These are phyloP conservation scores for Chymomyza caudatula DNA, from an alignment of 2,888 invertebrate species.

Conservation along the genomic window DNA sequence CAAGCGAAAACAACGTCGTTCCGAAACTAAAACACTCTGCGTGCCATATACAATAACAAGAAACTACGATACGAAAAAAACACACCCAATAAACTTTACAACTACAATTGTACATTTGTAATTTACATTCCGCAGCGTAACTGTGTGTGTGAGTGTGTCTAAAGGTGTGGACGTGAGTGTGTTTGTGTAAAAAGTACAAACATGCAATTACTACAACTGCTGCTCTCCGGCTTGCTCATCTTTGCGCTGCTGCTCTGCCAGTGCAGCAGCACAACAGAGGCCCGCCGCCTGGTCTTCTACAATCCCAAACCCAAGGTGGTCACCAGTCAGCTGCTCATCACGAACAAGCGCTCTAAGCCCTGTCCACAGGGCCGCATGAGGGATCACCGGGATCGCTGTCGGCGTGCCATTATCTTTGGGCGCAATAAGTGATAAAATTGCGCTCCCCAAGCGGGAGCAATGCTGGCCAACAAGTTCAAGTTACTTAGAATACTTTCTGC, in stretches of 20 bases:
- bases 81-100: background rate
- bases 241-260: slow-evolving; percentile 47
- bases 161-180: too few species aligned
- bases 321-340: slow-evolving; percentile 64
- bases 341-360: slow-evolving; percentile 44
- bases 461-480: background rate
- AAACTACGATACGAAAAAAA: background rate
- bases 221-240: slow-evolving; percentile 28
- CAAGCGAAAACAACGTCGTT: background rate
- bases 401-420: slow-evolving; percentile 64
- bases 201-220: slow-evolving; percentile 41
- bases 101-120: background rate
- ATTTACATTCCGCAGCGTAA: background rate
- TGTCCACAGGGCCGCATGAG: slow-evolving; percentile 70
- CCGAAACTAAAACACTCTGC: background rate
- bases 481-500: background rate
- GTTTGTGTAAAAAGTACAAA: background rate
- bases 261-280: slow-evolving; percentile 27
- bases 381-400: slow-evolving; percentile 73
- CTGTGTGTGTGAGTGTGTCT: background rate
- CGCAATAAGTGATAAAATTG: slow-evolving; percentile 48
- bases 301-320: slow-evolving; percentile 47
- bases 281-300: slow-evolving; percentile 67
- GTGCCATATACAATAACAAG: background rate
- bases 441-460: background rate